These are phyloP conservation scores for Morpho achilles DNA, from an alignment of 2,888 invertebrate species.

Conservation along the genomic window DNA sequence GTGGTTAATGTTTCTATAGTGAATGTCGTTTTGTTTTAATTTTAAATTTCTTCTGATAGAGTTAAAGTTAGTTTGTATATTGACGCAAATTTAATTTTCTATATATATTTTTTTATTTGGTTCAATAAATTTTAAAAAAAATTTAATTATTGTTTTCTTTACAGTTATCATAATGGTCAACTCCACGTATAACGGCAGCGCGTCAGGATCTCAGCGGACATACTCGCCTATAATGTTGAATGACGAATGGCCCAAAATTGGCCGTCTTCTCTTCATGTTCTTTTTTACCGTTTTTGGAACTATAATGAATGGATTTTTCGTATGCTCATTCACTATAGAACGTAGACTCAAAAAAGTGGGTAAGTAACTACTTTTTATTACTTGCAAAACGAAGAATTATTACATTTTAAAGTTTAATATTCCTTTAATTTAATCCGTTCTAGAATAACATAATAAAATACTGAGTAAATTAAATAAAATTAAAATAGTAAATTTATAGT, in stretches of 20 bases:
- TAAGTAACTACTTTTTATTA: conserved; percentile 26
- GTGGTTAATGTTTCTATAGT: neutral
- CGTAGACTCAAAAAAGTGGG: conserved; percentile 35
- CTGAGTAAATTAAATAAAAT: too few species aligned
- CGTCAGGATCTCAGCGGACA: neutral
- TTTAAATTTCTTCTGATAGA: too few species aligned
- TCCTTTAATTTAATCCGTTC: too few species aligned
- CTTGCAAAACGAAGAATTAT: neutral
- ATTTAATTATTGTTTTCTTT: conserved; percentile 17
- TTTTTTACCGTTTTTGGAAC: conserved; percentile 34
- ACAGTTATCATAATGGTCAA: conserved; percentile 6
- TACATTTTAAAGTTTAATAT: too few species aligned
- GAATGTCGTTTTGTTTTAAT: too few species aligned
- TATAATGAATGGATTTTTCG: conserved; percentile 45
- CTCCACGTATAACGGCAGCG: conserved; percentile 20
- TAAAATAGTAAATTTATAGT: too few species aligned
- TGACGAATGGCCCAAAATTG: conserved; percentile 84
- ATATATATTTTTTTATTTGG: too few species aligned
- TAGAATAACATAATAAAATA: too few species aligned
- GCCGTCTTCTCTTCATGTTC: conserved; percentile 77
- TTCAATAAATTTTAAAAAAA: too few species aligned
- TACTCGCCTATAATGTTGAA: conserved; percentile 82
- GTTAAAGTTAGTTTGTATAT: too few species aligned
- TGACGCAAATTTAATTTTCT: too few species aligned
- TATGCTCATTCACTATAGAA: conserved; percentile 47